These are phyloP conservation scores for Bucorvus abyssinicus DNA, from an alignment of 2,797 vertebrate species.

Conservation along the genomic window DNA sequence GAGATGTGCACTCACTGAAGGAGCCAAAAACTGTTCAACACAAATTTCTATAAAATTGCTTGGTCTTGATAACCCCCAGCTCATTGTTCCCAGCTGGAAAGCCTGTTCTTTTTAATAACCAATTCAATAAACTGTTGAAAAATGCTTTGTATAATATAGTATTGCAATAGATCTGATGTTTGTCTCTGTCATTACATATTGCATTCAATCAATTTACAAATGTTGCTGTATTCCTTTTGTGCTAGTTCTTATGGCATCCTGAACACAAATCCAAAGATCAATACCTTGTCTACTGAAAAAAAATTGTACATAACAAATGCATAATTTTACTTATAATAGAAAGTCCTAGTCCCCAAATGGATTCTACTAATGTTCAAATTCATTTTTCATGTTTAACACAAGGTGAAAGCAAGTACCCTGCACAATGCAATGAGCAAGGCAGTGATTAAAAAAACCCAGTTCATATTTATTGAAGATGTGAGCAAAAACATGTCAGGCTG, in stretches of 20 bases:
- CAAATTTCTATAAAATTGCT: constrained; percentile 46
- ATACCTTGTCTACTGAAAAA: constrained; percentile 75
- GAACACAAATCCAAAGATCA: constrained; percentile 76
- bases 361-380: constrained; percentile 71
- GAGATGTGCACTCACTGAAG: neutral
- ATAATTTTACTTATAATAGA: constrained; percentile 81
- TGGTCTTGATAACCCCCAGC: constrained; percentile 37
- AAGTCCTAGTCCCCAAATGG: constrained; percentile 63
- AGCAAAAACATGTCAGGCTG: neutral
- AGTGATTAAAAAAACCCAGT: neutral
- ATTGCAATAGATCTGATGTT: constrained; percentile 68
- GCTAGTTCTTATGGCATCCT: constrained; percentile 51
- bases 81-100: constrained; percentile 21
- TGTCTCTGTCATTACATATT: constrained; percentile 69
- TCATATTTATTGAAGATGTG: constrained; percentile 28
- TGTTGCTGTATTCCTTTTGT: constrained; percentile 40
- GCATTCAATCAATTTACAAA: constrained; percentile 72
- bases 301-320: constrained; percentile 76
- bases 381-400: constrained; percentile 70
- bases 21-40: neutral
- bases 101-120: constrained; percentile 63
- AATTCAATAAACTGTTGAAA: constrained; percentile 75
- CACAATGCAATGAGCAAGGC: neutral
- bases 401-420: constrained; percentile 47
- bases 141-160: constrained; percentile 73